These are phyloP conservation scores for Oreochromis niloticus DNA, from an alignment of 2,113 vertebrate genomes.

Conservation along the genomic window DNA sequence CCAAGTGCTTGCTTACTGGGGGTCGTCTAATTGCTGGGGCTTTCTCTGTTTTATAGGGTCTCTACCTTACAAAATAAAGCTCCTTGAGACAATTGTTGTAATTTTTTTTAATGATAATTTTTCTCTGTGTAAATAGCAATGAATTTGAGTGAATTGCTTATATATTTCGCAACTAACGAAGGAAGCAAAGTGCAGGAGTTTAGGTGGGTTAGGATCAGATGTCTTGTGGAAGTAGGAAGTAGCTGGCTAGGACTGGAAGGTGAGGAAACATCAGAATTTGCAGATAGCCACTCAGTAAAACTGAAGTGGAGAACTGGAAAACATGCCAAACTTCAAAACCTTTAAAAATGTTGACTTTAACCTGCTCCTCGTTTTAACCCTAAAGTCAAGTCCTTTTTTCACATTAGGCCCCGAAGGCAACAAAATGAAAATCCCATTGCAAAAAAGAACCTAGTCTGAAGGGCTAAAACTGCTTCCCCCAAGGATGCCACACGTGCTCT, in stretches of 20 bases:
- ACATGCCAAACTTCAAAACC: neutral
- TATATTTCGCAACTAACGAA: neutral
- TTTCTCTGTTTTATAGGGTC: neutral
- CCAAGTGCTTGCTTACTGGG: neutral
- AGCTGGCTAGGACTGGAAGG: neutral
- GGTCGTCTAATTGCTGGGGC: neutral
- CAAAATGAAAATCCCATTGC: neutral
- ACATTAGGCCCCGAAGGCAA: neutral
- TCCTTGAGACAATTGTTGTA: neutral
- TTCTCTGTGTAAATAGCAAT: neutral
- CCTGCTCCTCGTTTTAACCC: neutral
- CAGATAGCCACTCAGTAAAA: neutral
- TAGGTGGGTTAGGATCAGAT: neutral
- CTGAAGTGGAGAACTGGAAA: neutral
- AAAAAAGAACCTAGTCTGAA: neutral
- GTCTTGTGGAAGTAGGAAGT: neutral
- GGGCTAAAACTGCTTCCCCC: conserved; percentile 17
- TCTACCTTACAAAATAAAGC: neutral
- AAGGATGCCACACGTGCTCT: conserved; percentile 23
- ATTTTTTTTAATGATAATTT: neutral
- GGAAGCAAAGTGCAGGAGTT: neutral
- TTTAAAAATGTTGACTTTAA: neutral
- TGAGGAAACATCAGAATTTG: neutral
- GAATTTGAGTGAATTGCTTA: neutral
- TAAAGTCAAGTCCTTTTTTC: neutral